Evolutionary conservation across 1,140 invertebrate genomes (phyloP).

Genomic region (Paracyclopina nana): DNA sequence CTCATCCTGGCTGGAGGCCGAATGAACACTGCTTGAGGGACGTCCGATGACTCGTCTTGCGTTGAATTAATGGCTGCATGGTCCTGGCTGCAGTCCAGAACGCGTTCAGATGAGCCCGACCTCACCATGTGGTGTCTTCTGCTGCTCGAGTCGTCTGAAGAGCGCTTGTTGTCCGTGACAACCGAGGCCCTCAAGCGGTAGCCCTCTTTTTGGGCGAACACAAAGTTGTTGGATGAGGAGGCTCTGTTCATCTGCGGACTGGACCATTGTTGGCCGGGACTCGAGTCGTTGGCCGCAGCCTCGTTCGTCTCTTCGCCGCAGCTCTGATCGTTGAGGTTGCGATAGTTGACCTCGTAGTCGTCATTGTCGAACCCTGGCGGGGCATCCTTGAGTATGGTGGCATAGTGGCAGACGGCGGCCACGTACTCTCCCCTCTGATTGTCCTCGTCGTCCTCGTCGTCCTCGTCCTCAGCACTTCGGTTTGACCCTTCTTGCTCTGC

Average conservation of each 20-base stretch:
- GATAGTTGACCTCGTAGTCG: not conserved
- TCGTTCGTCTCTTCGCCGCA: not conserved
- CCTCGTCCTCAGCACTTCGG: slow-evolving; percentile 1
- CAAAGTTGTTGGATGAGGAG: not conserved
- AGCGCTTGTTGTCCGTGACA: too few species aligned
- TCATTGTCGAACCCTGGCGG: slow-evolving; percentile 9
- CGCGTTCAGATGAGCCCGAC: too few species aligned
- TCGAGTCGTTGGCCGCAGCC: not conserved
- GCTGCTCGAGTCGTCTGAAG: too few species aligned
- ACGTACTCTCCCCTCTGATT: not conserved
- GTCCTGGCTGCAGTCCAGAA: too few species aligned
- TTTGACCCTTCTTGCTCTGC: slow-evolving; percentile 8
- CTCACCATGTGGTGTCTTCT: too few species aligned
- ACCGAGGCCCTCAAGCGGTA: too few species aligned
- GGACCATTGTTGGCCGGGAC: not conserved
- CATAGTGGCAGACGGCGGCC: not conserved
- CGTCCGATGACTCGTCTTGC: too few species aligned
- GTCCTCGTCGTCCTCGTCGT: not conserved
- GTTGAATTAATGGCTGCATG: too few species aligned
- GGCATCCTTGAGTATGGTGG: not conserved
- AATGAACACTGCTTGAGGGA: too few species aligned
- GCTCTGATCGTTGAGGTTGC: not conserved
- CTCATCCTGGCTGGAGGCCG: not conserved
- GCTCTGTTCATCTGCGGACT: not conserved
- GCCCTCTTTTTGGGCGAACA: not conserved